Base-by-base conservation (phyloP, 2,113 vertebrate genomes). In the Platycercus adscitus region DNA sequence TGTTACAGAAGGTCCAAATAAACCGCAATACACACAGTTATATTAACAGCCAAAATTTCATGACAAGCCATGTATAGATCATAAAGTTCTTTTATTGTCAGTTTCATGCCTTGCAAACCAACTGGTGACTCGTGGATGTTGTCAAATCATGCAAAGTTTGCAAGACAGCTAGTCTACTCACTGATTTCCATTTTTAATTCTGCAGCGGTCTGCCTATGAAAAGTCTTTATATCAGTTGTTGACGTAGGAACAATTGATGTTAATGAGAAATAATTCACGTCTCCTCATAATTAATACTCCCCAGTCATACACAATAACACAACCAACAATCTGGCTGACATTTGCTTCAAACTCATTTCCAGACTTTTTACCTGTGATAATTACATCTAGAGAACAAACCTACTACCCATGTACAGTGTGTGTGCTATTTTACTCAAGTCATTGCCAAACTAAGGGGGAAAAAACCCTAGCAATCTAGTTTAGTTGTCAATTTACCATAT, bases 101-200 rank as follows among this genome's bases (percentile, higher is more conserved):
- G 43, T 58, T 89, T 44, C 2, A 6, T 81, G 47, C 33, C 15
- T 75, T 76, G 33, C 69, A 72, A 88, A 65, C 71, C 85, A 80
- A 18, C 44, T 69, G 20, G 39, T 86, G 61, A 88, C 69, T 93
- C 56, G 68, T 31, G 52, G 29, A 39, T 44, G 20, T 46, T 76
- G n/a, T 85, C 35, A 87, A 55, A 39, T 76, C 55, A 21, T 12
- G 24, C 0, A 1, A 79, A 85, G 47, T 46, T 95, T 0, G 0
- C 25, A 75, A 85, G 85, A 72, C 35, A 91, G 25, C 23, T 77
- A 55, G 58, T 80, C 31, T 92, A 56, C 41, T 68, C 41, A 52
- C 33, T 81, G 55, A 83, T 68, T 82, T 86, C 39, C 43, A 33
- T 35, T 72, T 68, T 72, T 46, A 78, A 63, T 75, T 79, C 43